Base-by-base conservation (phyloP, 1,140 invertebrate species). In the Drosophila erecta region DNA sequence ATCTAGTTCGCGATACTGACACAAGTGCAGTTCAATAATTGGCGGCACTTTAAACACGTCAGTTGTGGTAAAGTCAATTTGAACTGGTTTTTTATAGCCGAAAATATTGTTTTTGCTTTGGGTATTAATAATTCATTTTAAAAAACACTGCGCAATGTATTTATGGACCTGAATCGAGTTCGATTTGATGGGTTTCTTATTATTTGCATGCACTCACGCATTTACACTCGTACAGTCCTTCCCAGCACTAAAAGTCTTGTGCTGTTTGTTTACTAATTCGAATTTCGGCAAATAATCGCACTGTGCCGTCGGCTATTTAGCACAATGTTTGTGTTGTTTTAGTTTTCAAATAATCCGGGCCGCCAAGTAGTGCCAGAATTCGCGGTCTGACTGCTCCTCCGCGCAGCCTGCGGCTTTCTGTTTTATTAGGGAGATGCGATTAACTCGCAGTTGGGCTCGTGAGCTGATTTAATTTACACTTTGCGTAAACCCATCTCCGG, bases 1-100 rank as follows among this genome's bases (percentile, higher is more conserved):
- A 92, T 92, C 78, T 87, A 91, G 70, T 78, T 60, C 51, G 49
- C 59, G 50, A 27, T 44, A 65, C 40, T 40, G 33, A 64, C 11
- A 20, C 15, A 14, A 20, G 46, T 14, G 54, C 33, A 50, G 65
- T 46, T 33, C 53, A 50, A 70, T 41, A 40, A 61, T 33, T 24
- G 22, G 38, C 20, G 12, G 14, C 35, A n/a, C 5, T 24, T 24
- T 0, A 22, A 8, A n/a, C 30, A 11, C 57, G 41, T 24, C 30
- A 60, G 3, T 17, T 24, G 11, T 24, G 24, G 4, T 24, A 24
- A 4, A 24, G 24, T 24, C 4, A 49, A 15, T 35, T 6, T 4
- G 0, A 46, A 12, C n/a, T 27, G 12, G 46, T 27, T 20, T 37
- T 1, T 3, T 1, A 30, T 8, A 10, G 38, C 15, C 6, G 15